A percentile compares a stretch with the other conserved stretches of the same genome.
These are phyloP conservation scores for Patiria miniata DNA, from an alignment of 35 echinoderm and acorn worm species.

Conservation along the genomic window DNA sequence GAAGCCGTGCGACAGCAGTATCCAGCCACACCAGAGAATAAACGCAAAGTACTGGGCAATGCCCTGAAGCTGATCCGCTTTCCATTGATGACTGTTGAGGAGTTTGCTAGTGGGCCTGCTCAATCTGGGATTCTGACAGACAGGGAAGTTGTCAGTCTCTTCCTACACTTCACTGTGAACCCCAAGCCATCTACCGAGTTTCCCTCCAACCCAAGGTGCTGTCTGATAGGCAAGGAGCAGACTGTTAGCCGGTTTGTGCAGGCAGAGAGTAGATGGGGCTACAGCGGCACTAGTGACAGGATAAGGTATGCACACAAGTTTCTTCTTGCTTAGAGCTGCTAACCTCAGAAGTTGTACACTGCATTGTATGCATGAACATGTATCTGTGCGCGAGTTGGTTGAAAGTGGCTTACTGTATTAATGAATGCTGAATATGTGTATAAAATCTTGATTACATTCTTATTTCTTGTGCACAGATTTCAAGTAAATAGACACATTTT, in stretches of 20 bases:
- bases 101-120: constrained; percentile 89
- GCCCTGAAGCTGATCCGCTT: constrained; percentile 91
- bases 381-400: background rate
- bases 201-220: constrained; percentile 89
- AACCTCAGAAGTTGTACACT: no score
- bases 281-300: constrained; percentile 96
- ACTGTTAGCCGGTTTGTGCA: constrained; percentile 71
- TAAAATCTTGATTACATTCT: background rate
- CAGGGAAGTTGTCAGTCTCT: constrained; percentile 93
- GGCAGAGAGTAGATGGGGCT: constrained; percentile 95
- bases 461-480: constrained; percentile 63
- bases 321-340: background rate
- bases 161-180: constrained; percentile 97
- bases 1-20: constrained; percentile 73
- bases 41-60: constrained; percentile 69
- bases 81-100: constrained; percentile 97
- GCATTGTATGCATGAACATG: background rate
- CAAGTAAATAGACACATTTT: constrained; percentile 92
- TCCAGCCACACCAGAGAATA: constrained; percentile 83
- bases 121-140: constrained; percentile 93
- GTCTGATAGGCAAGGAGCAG: constrained; percentile 99
- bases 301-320: constrained; percentile 61
- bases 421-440: no score
- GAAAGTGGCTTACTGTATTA: background rate
- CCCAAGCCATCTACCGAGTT: constrained; percentile 94